A percentile compares a stretch with the other conserved stretches of the same genome.
Evolutionary conservation across 2,113 vertebrate species (phyloP).

Genomic region (Dromaius novaehollandiae): DNA sequence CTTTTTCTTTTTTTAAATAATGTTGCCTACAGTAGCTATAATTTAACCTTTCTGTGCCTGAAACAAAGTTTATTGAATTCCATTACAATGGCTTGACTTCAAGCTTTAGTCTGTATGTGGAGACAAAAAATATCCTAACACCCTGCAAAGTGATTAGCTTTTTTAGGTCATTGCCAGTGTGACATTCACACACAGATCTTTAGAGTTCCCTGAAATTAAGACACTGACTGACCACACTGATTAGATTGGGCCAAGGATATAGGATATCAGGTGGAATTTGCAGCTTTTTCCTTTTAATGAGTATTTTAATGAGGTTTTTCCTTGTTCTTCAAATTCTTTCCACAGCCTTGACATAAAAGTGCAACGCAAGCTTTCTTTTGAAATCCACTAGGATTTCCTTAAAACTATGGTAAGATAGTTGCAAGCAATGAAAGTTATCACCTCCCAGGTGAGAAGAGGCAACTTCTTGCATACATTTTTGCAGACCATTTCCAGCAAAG

Average conservation of each 20-base stretch:
- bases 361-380: background rate
- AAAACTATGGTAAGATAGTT: background rate
- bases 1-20: background rate
- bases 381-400: background rate
- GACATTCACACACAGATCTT: background rate
- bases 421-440: background rate
- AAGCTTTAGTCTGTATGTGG: background rate
- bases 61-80: background rate
- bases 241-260: background rate
- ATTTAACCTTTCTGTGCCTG: background rate
- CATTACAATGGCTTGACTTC: background rate
- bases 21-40: background rate
- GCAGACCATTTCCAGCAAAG: conserved; percentile 17
- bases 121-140: background rate
- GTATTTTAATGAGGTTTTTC: background rate
- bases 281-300: background rate
- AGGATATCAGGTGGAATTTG: background rate
- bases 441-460: background rate
- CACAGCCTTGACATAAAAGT: background rate
- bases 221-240: background rate
- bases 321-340: background rate
- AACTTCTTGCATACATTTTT: background rate
- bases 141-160: background rate
- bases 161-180: background rate
- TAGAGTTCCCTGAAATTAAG: background rate